Evolutionary conservation across 2,797 vertebrate genomes (phyloP).

Genomic region (Ctenochaetus hawaiiensis): DNA sequence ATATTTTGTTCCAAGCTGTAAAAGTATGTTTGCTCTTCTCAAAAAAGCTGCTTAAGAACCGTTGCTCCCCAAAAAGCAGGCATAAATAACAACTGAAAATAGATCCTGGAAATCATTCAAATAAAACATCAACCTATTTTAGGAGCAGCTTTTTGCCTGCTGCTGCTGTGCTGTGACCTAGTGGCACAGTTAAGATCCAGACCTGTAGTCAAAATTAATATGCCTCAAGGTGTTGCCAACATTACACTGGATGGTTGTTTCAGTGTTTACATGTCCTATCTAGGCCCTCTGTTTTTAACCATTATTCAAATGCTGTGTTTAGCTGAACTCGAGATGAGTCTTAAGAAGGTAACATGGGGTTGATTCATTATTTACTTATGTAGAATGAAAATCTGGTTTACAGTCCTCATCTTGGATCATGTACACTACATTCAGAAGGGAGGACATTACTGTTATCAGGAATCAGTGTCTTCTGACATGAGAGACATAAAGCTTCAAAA

Average conservation of each 20-base stretch:
- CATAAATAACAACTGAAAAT: neutral
- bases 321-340: neutral
- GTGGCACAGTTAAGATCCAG: neutral
- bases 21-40: no score
- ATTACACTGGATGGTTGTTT: neutral
- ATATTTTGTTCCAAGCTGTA: no score
- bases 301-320: neutral
- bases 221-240: slow-evolving; percentile 3
- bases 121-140: neutral
- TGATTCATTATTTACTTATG: neutral
- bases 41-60: no score
- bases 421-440: neutral
- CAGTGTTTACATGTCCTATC: neutral
- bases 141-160: neutral
- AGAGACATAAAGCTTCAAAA: neutral
- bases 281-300: neutral
- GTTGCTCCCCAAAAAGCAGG: neutral
- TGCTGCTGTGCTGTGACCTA: neutral
- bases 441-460: neutral
- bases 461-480: neutral
- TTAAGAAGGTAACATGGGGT: neutral
- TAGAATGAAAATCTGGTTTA: neutral
- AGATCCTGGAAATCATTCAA: neutral
- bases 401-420: neutral
- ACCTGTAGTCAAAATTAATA: neutral